These are phyloP conservation scores for Styela clava DNA, from an alignment of 23 tunicate genomes.

Conservation along the genomic window DNA sequence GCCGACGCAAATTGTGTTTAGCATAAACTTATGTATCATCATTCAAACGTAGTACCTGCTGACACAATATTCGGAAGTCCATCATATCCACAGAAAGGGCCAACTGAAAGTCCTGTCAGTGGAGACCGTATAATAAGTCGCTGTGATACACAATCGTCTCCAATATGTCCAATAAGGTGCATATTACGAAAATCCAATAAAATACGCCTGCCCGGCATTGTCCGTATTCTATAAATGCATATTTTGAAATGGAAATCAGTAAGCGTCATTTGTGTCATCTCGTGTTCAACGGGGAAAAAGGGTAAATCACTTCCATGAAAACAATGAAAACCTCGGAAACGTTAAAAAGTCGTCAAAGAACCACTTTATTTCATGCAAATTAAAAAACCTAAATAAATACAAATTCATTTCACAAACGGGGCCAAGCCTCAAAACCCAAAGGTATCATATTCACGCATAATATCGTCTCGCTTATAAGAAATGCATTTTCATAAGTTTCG, in stretches of 20 bases:
- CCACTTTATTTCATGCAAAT: neutral
- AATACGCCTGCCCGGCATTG: slow-evolving; percentile 12
- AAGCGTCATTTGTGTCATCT: neutral
- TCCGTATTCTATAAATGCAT: neutral
- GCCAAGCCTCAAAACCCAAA: too few species aligned
- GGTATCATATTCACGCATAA: too few species aligned
- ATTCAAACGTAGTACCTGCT: too few species aligned
- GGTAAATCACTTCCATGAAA: too few species aligned
- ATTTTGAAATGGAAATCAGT: neutral
- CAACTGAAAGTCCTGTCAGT: slow-evolving; percentile 10
- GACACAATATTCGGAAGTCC: slow-evolving; percentile 24
- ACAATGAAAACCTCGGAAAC: too few species aligned
- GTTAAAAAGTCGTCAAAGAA: neutral
- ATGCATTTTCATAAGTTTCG: too few species aligned
- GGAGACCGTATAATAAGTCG: neutral
- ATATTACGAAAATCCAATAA: slow-evolving; percentile 12
- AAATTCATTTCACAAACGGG: too few species aligned
- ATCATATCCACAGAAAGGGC: slow-evolving; percentile 30
- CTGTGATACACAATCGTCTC: slow-evolving; percentile 3
- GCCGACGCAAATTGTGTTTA: too few species aligned
- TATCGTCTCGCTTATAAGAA: too few species aligned
- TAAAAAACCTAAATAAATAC: too few species aligned
- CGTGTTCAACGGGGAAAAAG: neutral
- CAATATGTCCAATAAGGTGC: neutral
- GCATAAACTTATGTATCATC: too few species aligned